Percentiles rank a stretch among this genome's conserved stretches.
Conservation (phyloP, 2,888 invertebrate genomes). For the Axea sp. region DNA sequence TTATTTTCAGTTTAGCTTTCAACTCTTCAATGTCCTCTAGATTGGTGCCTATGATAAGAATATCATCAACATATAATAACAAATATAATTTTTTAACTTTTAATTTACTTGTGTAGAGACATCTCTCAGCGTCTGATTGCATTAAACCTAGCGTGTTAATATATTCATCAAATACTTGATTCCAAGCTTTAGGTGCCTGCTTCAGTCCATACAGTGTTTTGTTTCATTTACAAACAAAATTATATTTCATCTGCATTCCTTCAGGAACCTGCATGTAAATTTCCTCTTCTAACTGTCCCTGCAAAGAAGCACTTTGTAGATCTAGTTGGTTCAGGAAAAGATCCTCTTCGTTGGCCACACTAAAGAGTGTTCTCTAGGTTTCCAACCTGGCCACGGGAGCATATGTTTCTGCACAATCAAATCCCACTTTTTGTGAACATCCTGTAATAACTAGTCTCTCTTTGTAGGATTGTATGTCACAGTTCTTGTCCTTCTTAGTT, state of each 20-base stretch:
- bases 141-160: constrained; percentile 55
- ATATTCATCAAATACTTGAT: constrained; percentile 63
- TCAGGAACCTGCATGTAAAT: constrained; percentile 64
- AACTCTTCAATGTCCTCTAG: constrained; percentile 55
- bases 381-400: constrained; percentile 65
- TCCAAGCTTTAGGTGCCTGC: constrained; percentile 68
- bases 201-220: constrained; percentile 70
- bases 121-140: constrained; percentile 10
- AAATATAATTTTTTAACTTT: constrained; percentile 1
- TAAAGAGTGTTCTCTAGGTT: background rate
- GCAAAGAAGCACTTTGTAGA: constrained; percentile 69
- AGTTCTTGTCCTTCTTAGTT: background rate
- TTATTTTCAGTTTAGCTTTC: background rate
- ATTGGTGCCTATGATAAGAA: constrained; percentile 35
- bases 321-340: constrained; percentile 55
- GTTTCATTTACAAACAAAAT: constrained; percentile 63
- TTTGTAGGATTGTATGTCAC: constrained; percentile 56
- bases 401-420: constrained; percentile 68
- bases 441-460: constrained; percentile 67
- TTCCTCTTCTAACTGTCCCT: constrained; percentile 66
- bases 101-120: constrained; percentile 5
- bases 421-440: constrained; percentile 63
- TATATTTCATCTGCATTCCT: constrained; percentile 15
- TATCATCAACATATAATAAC: constrained; percentile 32
- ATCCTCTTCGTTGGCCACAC: constrained; percentile 1